Evolutionary conservation across 2,888 invertebrate genomes (phyloP), one percentile per base, ranked within the genome.

Genomic region (Scaptomyza tumidula): DNA sequence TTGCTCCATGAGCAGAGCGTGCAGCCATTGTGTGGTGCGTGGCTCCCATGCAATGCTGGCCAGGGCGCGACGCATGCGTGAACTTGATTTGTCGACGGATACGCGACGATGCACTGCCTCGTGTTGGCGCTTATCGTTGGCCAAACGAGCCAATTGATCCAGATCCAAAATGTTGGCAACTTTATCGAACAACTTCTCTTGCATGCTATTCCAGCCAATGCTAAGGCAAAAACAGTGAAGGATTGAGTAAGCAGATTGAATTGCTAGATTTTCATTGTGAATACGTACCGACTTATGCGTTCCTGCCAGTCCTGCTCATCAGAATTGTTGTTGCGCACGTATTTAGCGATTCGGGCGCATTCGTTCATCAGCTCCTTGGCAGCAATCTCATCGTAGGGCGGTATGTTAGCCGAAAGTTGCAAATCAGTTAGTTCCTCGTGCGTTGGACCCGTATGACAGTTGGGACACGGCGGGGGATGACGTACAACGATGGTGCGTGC

Each of bases 21-120:
- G 97, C 35, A 97, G 90, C 97, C 97, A 97, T 77, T 96, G 96
- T 0, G 94, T 94, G 27, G 95, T 91, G 74, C 94, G 94, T 27
- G 93, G 90, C 78, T 97, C 96, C 96, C 96, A 97, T n/a, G 93
- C 93, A 10, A 95, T 93, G 4, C 94, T 93, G 0, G 95, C 94
- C 70, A 97, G 92, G n/a, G 95, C 93, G 74, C 95, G 94, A 37
- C 96, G 93, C 74, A 96, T 93, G 61, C 95, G 93, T 71, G 94
- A 93, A 0, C 95, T 94, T 0, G 96, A 94, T 78, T 95, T 95
- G 81, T 96, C 96, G 1, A 96, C 93, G n/a, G 94, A 93, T 2
- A 94, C 93, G 41, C 96, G 93, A 57, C 96, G 93, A 76, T 95
- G 93, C 19, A 96, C 93, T 0, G 96, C 94, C 89, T 96, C 96